phyloP scores from a whole-genome alignment of 2,113 vertebrate species.

The Cyanocitta stelleri region DNA sequence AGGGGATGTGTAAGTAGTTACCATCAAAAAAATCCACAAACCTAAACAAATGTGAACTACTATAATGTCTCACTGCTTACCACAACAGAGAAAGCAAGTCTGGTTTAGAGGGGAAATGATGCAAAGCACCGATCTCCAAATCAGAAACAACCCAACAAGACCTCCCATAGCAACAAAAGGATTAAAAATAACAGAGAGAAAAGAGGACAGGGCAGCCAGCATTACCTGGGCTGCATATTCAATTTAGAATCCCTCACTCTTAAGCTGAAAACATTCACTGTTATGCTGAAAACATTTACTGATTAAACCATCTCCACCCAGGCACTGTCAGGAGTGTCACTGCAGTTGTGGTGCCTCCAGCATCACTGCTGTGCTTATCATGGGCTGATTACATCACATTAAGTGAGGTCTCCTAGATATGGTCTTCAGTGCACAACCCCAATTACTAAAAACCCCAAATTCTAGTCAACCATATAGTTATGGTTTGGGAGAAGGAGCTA shows the following conservation, averaged over 20 bases:
- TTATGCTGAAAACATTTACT: neutral
- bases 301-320: neutral
- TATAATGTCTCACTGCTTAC: neutral
- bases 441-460: neutral
- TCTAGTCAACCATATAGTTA: neutral
- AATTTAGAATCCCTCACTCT: neutral
- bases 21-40: constrained; percentile 24
- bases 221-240: neutral
- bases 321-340: neutral
- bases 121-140: neutral
- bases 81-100: constrained; percentile 23
- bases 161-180: neutral
- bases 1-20: constrained; percentile 25
- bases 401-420: neutral
- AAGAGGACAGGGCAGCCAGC: neutral
- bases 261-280: neutral
- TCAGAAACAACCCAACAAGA: constrained; percentile 19
- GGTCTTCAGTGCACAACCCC: neutral
- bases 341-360: neutral
- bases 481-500: neutral
- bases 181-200: neutral
- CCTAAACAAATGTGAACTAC: constrained; percentile 36
- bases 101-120: constrained; percentile 8
- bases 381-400: neutral
- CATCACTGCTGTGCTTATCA: fast-evolving